phyloP scores from a whole-genome alignment of 1,140 invertebrate genomes.

The Saccostrea cuccullata region DNA sequence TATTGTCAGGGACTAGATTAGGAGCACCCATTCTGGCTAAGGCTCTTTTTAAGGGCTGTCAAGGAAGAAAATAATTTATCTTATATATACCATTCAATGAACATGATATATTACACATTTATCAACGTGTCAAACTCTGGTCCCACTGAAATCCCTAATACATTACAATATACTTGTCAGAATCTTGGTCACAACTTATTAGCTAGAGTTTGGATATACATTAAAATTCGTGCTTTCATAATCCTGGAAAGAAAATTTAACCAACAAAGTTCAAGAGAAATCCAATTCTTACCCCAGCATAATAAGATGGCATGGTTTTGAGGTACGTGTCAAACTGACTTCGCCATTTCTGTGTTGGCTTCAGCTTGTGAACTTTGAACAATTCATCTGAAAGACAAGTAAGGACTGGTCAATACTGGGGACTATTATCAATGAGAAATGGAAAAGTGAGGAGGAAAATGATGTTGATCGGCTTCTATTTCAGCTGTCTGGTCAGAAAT shows the following conservation, averaged over 20 bases:
- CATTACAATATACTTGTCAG: too few relatives aligned
- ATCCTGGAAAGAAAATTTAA: too few relatives aligned
- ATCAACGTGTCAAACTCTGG: too few relatives aligned
- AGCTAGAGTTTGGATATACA: too few relatives aligned
- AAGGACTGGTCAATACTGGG: not conserved
- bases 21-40: slow-evolving; percentile 93
- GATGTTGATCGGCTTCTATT: not conserved
- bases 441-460: not conserved
- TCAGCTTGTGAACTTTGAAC: slow-evolving; percentile 92
- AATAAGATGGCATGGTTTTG: slow-evolving; percentile 96
- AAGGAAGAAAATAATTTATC: slow-evolving; percentile 61
- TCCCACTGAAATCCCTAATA: too few relatives aligned
- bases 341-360: slow-evolving; percentile 80
- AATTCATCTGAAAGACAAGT: slow-evolving; percentile 86
- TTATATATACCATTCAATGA: too few relatives aligned
- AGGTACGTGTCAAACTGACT: slow-evolving; percentile 92
- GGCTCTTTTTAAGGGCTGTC: slow-evolving; percentile 91
- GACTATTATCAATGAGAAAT: not conserved
- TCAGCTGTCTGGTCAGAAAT: not conserved
- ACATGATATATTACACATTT: too few relatives aligned
- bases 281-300: slow-evolving; percentile 85
- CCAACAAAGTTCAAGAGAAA: not conserved
- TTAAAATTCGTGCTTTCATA: too few relatives aligned
- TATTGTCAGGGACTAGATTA: slow-evolving; percentile 91
- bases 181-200: too few relatives aligned